Evolutionary conservation across 2,888 invertebrate species (phyloP), one percentile per base, ranked within the genome.

Genomic region (Tanypteryx hageni): DNA sequence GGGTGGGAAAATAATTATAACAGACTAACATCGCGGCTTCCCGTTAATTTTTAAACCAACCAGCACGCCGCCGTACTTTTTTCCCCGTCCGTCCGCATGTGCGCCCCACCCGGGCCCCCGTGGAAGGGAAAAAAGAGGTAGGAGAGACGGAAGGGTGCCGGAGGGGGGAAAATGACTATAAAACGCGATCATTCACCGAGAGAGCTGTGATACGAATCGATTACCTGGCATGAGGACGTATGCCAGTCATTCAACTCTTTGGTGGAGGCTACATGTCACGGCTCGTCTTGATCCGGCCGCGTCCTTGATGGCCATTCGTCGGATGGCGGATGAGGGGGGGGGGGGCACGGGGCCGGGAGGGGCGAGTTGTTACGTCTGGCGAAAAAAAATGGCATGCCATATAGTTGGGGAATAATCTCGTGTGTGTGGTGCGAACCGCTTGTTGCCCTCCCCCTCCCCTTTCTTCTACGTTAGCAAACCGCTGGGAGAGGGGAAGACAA

Each of bases 231-330:
- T 11, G 4, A 61, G 11, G 22, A 44, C 59, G 64, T 5, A 44
- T 44, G 64, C 64, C 59, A 86, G 89, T 64, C 89, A 64, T 89
- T 89, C 89, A 89, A 89, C 89, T 64, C 76, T 44, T n/a, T 9
- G n/a, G n/a, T 68, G 68, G 68, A 22, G n/a, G 44, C 13, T 44
- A 31, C 31, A 44, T 57, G 56, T 83, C 56, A 83, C 83, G 56
- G 83, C 57, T 44, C 22, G 59, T 86, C 89, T 89, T 59, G 64
- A 83, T 83, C 83, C 27, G 89, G 27, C 61, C 13, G 44, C 64
- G 89, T 86, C 86, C 86, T 86, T 86, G 61, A 14, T 59, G 86
- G 86, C 31, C 59, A 86, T 86, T 86, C 14, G 86, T 14, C 16
- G 64, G 16, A n/a, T 16, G 7, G 11, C 59, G 5, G 22, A 59